Conservation (phyloP, 2,797 vertebrate species). For the Pseudotriccus pelzelni region DNA sequence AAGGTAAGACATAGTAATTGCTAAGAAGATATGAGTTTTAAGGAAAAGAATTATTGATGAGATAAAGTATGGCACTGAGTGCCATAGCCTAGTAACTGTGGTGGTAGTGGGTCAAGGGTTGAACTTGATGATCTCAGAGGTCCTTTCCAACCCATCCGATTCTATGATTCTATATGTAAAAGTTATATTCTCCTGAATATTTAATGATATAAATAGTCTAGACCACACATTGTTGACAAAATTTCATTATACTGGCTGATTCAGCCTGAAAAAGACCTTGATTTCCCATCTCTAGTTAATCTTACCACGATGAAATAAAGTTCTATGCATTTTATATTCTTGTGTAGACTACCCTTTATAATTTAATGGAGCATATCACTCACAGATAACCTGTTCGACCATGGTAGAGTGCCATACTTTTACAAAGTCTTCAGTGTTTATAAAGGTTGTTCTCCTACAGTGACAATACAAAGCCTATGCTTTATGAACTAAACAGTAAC, state of each 20-base stretch:
- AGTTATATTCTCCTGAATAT: conserved; percentile 25
- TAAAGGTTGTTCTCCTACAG: neutral
- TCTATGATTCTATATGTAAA: neutral
- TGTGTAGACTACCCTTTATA: neutral
- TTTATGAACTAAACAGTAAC: neutral
- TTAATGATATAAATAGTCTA: conserved; percentile 22
- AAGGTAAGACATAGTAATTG: conserved; percentile 33
- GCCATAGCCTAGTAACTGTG: too few relatives aligned
- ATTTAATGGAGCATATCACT: neutral
- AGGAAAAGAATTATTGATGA: conserved; percentile 47
- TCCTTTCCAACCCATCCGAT: too few relatives aligned
- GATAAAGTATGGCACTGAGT: neutral
- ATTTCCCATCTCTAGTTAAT: neutral
- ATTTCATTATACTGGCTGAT: neutral
- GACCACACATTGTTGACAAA: neutral
- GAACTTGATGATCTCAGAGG: too few relatives aligned
- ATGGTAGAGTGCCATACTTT: neutral
- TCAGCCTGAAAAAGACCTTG: neutral
- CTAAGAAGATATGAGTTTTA: conserved; percentile 14
- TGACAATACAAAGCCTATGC: neutral
- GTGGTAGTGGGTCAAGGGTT: too few relatives aligned
- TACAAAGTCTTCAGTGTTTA: neutral
- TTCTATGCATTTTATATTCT: neutral
- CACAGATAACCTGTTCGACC: neutral
- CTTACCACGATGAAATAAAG: neutral